Conservation (phyloP, 2,797 vertebrate species). For the Danio aesculapii region DNA sequence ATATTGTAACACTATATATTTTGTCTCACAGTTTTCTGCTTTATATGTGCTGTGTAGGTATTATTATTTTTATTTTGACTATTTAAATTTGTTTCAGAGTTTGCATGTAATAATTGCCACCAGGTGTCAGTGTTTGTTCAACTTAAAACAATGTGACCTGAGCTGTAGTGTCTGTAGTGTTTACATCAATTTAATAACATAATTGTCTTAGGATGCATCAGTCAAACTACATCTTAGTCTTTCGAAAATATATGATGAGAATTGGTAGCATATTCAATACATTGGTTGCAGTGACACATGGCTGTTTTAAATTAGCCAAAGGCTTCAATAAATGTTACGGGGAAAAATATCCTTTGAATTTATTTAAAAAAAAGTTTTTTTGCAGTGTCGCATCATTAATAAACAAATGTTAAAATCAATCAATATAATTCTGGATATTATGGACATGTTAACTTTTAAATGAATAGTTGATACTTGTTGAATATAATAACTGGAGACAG, state of each 20-base stretch:
- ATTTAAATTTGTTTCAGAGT: neutral
- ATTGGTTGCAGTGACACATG: neutral
- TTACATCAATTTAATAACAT: neutral
- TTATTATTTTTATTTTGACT: neutral
- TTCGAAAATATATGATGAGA: neutral
- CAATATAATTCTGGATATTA: neutral
- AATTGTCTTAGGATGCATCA: neutral
- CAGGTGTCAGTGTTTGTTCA: conserved; percentile 52
- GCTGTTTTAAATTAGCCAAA: neutral
- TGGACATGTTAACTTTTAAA: neutral
- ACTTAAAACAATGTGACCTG: neutral
- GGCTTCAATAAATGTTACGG: neutral
- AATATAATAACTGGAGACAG: neutral
- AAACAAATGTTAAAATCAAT: neutral
- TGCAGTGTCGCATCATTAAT: neutral
- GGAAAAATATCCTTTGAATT: neutral
- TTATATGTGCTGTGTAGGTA: neutral
- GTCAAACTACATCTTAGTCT: neutral
- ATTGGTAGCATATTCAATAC: neutral
- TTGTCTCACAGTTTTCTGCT: neutral
- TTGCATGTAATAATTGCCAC: conserved; percentile 24
- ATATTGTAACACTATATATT: neutral
- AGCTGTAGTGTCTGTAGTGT: neutral
- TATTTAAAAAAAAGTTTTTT: neutral
- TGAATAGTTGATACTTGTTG: neutral